These are phyloP conservation scores for Oryzias melastigma DNA, from an alignment of 2,113 vertebrate species.

Conservation along the genomic window DNA sequence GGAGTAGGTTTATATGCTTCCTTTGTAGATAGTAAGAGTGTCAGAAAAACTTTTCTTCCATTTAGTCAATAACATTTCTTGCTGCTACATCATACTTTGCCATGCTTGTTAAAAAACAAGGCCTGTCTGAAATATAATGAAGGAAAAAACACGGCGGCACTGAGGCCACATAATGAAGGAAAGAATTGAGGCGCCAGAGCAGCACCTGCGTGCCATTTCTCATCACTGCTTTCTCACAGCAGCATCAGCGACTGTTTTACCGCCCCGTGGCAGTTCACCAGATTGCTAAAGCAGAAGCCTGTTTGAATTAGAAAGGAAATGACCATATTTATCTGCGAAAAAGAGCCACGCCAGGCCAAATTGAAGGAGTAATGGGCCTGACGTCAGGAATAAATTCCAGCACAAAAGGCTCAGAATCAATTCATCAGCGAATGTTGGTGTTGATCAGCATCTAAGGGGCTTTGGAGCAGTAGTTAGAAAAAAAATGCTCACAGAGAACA, in stretches of 20 bases:
- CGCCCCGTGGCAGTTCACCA: conserved; percentile 50
- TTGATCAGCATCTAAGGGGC: conserved; percentile 62
- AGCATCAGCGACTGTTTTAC: conserved; percentile 59
- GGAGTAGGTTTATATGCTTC: not conserved
- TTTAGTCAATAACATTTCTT: conserved; percentile 7
- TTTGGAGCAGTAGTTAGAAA: conserved; percentile 25
- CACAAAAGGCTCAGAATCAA: conserved; percentile 71
- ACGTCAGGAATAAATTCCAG: conserved; percentile 59
- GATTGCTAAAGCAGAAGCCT: conserved; percentile 54
- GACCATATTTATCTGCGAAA: conserved; percentile 73
- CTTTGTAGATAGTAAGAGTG: conserved; percentile 3
- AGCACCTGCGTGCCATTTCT: conserved; percentile 76
- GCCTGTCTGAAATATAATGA: conserved; percentile 45
- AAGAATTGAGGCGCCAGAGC: conserved; percentile 33
- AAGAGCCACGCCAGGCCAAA: conserved; percentile 69
- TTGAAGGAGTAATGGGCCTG: conserved; percentile 79
- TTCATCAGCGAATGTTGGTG: conserved; percentile 77
- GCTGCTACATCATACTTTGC: conserved; percentile 10
- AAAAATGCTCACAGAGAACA: conserved; percentile 26
- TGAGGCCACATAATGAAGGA: conserved; percentile 52
- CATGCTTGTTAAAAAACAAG: conserved; percentile 5
- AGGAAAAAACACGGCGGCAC: conserved; percentile 6
- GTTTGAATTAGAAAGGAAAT: conserved; percentile 72
- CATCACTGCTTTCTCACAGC: conserved; percentile 65
- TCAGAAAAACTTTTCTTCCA: not conserved